A percentile compares a stretch with the other conserved stretches of the same genome.
Conservation (phyloP, 1,140 invertebrate species). For the Drosophila auraria region DNA sequence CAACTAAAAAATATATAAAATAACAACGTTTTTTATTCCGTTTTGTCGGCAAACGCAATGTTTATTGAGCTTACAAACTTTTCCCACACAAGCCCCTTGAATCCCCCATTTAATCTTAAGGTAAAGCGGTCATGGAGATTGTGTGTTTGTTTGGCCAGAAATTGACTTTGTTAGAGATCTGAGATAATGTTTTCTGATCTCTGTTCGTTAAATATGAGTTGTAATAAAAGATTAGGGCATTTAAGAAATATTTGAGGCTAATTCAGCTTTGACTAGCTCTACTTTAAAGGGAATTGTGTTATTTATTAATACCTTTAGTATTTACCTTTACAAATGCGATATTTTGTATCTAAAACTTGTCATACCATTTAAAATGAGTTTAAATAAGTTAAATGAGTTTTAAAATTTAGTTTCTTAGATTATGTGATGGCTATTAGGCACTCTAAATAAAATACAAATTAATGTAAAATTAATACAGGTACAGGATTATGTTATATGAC, state of each 20-base stretch:
- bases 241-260: too few relatives aligned
- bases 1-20: slow-evolving; percentile 62
- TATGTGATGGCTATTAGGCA: too few relatives aligned
- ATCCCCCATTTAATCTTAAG: slow-evolving; percentile 38
- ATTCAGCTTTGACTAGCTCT: too few relatives aligned
- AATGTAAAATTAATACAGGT: too few relatives aligned
- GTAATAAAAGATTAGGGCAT: too few relatives aligned
- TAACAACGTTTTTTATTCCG: slow-evolving; percentile 59
- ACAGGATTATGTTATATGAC: too few relatives aligned
- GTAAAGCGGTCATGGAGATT: slow-evolving; percentile 40
- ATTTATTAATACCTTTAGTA: too few relatives aligned
- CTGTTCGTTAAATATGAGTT: background rate
- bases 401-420: background rate
- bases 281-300: too few relatives aligned
- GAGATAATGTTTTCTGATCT: background rate
- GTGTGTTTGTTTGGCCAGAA: slow-evolving; percentile 6
- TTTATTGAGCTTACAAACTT: slow-evolving; percentile 75
- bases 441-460: too few relatives aligned
- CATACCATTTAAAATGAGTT: background rate
- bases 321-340: too few relatives aligned
- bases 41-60: slow-evolving; percentile 66
- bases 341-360: background rate
- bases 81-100: slow-evolving; percentile 15
- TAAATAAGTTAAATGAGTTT: too few relatives aligned
- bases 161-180: slow-evolving; percentile 8